Evolutionary conservation across 1,140 invertebrate genomes (phyloP).

Genomic region (Macrocentrus cingulum): DNA sequence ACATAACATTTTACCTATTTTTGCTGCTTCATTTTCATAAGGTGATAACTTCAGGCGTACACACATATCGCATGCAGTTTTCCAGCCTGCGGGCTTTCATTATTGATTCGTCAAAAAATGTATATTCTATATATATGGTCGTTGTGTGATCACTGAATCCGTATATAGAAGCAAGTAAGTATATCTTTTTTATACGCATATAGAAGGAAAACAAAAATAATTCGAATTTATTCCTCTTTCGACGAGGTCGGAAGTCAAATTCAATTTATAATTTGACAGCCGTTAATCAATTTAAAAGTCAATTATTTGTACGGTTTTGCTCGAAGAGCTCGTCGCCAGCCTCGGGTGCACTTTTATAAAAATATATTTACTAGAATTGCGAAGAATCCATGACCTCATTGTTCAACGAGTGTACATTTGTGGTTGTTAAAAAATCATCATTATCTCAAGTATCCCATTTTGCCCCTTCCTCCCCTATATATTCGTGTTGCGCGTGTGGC

Average conservation of each 20-base stretch:
- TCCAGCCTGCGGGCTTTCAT: slow-evolving; percentile 34
- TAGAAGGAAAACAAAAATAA: slow-evolving; percentile 34
- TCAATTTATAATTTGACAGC: slow-evolving; percentile 55
- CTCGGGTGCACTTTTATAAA: neutral
- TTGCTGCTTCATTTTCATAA: neutral
- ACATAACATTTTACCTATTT: too few species aligned
- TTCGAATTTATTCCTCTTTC: slow-evolving; percentile 28
- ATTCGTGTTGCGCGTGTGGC: too few species aligned
- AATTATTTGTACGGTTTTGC: slow-evolving; percentile 48
- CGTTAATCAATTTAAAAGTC: slow-evolving; percentile 54
- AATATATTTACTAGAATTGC: slow-evolving; percentile 25
- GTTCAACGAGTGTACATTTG: too few species aligned
- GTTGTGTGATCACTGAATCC: slow-evolving; percentile 33
- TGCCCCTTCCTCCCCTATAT: too few species aligned
- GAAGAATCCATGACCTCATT: slow-evolving; percentile 7
- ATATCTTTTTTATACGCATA: slow-evolving; percentile 32
- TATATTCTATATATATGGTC: slow-evolving; percentile 31
- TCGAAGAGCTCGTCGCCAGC: slow-evolving; percentile 21
- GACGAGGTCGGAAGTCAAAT: slow-evolving; percentile 36
- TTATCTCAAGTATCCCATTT: too few species aligned
- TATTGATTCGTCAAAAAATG: slow-evolving; percentile 44
- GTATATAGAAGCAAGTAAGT: slow-evolving; percentile 29
- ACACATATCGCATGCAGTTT: slow-evolving; percentile 9
- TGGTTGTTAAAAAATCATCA: too few species aligned
- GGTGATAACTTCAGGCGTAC: neutral